Base-by-base conservation (phyloP, 1,140 invertebrate genomes). In the Penaeus vannamei region DNA sequence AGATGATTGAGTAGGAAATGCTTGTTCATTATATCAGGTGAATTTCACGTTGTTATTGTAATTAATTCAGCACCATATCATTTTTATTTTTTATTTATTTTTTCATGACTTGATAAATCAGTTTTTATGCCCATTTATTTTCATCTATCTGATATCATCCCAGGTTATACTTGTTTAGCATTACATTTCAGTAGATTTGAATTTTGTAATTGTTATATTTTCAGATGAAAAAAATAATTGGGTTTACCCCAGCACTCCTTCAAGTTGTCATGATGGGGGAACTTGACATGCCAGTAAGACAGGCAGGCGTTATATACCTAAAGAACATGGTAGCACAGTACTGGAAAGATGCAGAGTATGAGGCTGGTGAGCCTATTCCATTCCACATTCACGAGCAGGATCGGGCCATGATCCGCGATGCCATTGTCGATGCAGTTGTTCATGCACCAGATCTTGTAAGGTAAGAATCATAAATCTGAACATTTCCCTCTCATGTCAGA, bases 381-480 rank as follows among this genome's bases (percentile, higher is more conserved):
- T 99, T 98, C 93, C 96, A 95, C 90, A 96, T 99, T 92, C 98
- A 99, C 92, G 99, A 99, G 93, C 98, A 99, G 93, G 99, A 99
- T 93, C 95, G 98, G 91, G 96, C 96, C 59, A 96, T 98, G 94
- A 97, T 99, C 91, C 94, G 98, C 86, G 96, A 98, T 92, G 95
- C 96, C 36, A 97, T 99, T 92, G 96, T 99, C 53, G 98, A 99
- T 93, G 98, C 98, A 82, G 96, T 99, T 86, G 96, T 99, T 66
- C 96, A 97, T 93, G 96, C 98, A 80, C 97, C 98, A 42, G 97
- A 98, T 91, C 93, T 97, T 32, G 96, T 99, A 91, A 95, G 96
- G 96, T 96, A 90, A 90, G 86, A 42, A 32, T 46, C 77, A 36
- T 77, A n/a, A 12, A n/a, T 60, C 7, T 90, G 10, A 32, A 23